Base-by-base conservation (phyloP, 2,888 invertebrate genomes). In the Julus scanicus region DNA sequence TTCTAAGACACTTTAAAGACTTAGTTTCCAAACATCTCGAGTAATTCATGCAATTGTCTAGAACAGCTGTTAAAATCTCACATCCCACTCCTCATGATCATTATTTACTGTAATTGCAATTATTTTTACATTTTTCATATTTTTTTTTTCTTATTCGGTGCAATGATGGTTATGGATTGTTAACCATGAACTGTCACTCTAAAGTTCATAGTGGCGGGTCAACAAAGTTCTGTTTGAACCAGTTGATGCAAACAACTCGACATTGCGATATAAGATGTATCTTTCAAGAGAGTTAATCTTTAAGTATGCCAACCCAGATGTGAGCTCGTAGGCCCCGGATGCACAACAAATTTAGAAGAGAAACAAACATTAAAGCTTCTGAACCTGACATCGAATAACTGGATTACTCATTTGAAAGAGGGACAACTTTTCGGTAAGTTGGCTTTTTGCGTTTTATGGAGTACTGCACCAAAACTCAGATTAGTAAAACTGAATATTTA, bases 281-380 rank as follows among this genome's bases (percentile, higher is more conserved):
- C n/a, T 13, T 63, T 48, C 20, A 63, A 63, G 63, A 63, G 13
- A 63, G 63, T 63, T 63, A 63, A n/a, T n/a, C 63, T 63, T 63
- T 63, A 63, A 63, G 63, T 63, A 20, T 63, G 63, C 63, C 63
- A 63, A 63, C 63, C 63, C 63, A 63, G 63, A 63, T 63, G 63
- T n/a, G 63, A 63, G n/a, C 63, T 5, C 63, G 63, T 63, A 17
- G 63, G 63, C 63, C n/a, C 63, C n/a, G 63, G 63, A 63, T 63
- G 63, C 63, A n/a, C 63, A 6, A n/a, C 63, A 63, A 3, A n/a
- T 63, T n/a, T 63, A 63, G n/a, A 6, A n/a, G 4, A 63, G n/a
- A n/a, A n/a, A n/a, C 1, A 63, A n/a, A 63, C 4, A 1, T 8
- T n/a, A n/a, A 63, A 17, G 63, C n/a, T 63, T 17, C 63, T 63